Evolutionary conservation across 2,113 vertebrate genomes (phyloP).

Genomic region (Cottus gobio): DNA sequence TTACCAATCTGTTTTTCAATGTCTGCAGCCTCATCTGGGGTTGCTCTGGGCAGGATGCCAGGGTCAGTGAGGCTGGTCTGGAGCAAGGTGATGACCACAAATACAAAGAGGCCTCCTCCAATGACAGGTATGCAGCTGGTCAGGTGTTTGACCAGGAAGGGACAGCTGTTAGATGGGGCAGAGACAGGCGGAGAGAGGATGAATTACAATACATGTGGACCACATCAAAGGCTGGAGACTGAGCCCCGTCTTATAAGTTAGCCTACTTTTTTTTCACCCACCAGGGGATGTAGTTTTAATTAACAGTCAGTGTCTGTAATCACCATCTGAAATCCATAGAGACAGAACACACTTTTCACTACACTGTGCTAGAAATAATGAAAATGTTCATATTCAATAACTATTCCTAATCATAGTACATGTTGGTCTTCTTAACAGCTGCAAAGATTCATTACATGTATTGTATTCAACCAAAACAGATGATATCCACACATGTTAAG

Average conservation of each 20-base stretch:
- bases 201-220: not conserved
- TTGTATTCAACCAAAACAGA: not conserved
- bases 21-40: conserved; percentile 90
- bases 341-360: conserved; percentile 39
- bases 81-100: conserved; percentile 93
- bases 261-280: not conserved
- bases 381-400: accelerated
- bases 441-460: not conserved
- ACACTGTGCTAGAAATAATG: not conserved
- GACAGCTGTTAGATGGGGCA: conserved; percentile 83
- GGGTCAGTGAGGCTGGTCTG: conserved; percentile 96
- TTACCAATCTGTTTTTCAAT: conserved; percentile 93
- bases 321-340: conserved; percentile 32
- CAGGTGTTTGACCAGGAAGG: conserved; percentile 90
- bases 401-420: not conserved
- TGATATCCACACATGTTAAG: not conserved
- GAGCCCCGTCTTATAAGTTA: not conserved
- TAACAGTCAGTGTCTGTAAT: conserved; percentile 57
- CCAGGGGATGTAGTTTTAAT: conserved; percentile 42
- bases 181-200: conserved; percentile 9
- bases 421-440: conserved; percentile 2
- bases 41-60: conserved; percentile 93
- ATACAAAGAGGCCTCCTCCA: conserved; percentile 91
- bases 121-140: conserved; percentile 92
- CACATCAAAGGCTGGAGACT: not conserved